Conservation (phyloP, 2,888 invertebrate genomes). For the Orgyia antiqua region DNA sequence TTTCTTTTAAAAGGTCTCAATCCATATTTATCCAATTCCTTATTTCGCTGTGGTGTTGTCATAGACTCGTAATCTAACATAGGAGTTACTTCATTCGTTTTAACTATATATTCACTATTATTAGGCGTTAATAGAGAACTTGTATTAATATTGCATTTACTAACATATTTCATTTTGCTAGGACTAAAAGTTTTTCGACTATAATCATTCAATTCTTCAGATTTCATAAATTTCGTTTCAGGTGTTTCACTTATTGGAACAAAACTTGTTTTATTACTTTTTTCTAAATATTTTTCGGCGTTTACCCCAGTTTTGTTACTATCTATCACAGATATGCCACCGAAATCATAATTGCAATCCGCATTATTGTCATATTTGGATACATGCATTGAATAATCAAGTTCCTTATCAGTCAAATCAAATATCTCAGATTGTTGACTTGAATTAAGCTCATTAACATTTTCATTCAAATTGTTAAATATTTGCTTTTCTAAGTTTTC, state of each 20-base stretch:
- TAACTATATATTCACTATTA: constrained; percentile 65
- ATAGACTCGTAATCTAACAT: constrained; percentile 78
- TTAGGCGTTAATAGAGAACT: constrained; percentile 46
- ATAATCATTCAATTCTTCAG: background rate
- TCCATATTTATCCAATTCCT: constrained; percentile 80
- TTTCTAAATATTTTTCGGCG: constrained; percentile 9
- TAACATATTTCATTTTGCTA: constrained; percentile 3
- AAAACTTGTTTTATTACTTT: constrained; percentile 8
- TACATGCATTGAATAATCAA: constrained; percentile 79
- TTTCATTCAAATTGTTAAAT: too few species aligned
- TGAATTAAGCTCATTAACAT: too few species aligned
- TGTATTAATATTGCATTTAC: background rate
- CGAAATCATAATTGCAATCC: constrained; percentile 38
- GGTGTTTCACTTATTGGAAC: background rate
- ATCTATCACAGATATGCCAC: constrained; percentile 40
- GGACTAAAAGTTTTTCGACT: constrained; percentile 3
- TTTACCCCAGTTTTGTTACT: constrained; percentile 13
- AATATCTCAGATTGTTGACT: constrained; percentile 47
- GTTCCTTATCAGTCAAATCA: constrained; percentile 78
- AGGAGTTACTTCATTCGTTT: constrained; percentile 76
- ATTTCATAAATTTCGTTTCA: background rate
- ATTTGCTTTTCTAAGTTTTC: too few species aligned
- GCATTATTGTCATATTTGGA: constrained; percentile 33
- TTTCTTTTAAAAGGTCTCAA: constrained; percentile 82
- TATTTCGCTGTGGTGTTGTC: constrained; percentile 75